Conservation (phyloP, 2,113 vertebrate species). For the Onychorhynchus coronatus region DNA sequence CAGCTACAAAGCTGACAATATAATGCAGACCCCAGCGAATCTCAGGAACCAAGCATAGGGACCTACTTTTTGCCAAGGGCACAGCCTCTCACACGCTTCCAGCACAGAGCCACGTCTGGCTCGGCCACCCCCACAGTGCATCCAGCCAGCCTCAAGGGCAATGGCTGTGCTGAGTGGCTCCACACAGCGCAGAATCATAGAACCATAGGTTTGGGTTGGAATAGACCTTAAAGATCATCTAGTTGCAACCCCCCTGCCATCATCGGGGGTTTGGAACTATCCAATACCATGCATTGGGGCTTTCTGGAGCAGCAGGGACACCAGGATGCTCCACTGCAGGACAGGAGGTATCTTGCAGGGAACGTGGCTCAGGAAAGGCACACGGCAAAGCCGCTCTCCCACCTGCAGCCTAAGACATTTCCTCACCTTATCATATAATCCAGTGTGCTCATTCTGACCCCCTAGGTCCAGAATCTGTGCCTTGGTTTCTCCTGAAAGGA, state of each 20-base stretch:
- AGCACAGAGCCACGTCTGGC: neutral
- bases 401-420: neutral
- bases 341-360: neutral
- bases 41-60: neutral
- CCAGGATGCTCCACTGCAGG: neutral
- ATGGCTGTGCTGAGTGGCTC: neutral
- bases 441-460: neutral
- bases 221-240: neutral
- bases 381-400: neutral
- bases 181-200: neutral
- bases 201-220: neutral
- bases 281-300: neutral
- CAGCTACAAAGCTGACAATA: neutral
- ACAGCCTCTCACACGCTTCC: rapidly evolving
- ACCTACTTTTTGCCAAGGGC: neutral
- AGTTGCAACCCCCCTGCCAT: neutral
- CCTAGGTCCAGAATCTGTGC: neutral
- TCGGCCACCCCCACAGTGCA: rapidly evolving
- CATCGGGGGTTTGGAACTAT: neutral
- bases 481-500: neutral
- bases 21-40: neutral
- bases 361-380: neutral
- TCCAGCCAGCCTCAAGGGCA: neutral
- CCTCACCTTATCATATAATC: neutral
- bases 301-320: neutral